Evolutionary conservation across 2,113 vertebrate species (phyloP).

Genomic region (Ochotona curzoniae): DNA sequence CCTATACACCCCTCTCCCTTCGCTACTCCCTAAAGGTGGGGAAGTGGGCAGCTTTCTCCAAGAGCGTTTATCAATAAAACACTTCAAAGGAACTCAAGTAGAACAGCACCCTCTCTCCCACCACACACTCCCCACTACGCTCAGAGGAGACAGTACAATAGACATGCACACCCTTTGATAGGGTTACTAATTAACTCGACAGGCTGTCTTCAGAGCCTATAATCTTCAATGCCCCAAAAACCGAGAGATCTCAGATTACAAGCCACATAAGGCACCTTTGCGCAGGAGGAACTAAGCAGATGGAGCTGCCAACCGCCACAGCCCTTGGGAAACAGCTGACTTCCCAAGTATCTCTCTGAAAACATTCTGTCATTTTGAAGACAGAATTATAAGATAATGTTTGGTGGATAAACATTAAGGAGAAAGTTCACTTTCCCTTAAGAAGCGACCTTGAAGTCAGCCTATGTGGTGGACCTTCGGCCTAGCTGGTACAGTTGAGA

Average conservation of each 20-base stretch:
- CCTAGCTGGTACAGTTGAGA: too few relatives aligned
- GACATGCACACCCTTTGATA: neutral
- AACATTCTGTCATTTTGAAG: neutral
- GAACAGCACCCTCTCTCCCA: neutral
- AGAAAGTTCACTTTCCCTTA: slow-evolving; percentile 13
- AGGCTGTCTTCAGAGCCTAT: neutral
- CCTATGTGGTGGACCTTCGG: too few relatives aligned
- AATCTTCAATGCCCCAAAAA: slow-evolving; percentile 14
- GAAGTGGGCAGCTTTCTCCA: neutral
- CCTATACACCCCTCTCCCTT: neutral
- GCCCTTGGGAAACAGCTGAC: neutral
- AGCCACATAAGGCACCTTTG: neutral
- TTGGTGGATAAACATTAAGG: neutral
- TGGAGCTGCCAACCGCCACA: neutral
- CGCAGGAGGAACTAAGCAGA: slow-evolving; percentile 17
- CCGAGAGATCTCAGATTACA: slow-evolving; percentile 27
- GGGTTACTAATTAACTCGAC: slow-evolving; percentile 45
- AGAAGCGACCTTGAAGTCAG: slow-evolving; percentile 28
- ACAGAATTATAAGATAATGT: neutral
- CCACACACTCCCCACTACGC: neutral
- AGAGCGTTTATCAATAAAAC: slow-evolving; percentile 32
- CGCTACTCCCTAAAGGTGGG: neutral
- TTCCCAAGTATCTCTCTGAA: neutral
- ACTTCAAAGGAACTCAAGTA: neutral
- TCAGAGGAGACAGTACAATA: neutral